These are phyloP conservation scores for Sigmodon hispidus DNA, from an alignment of 2,113 vertebrate genomes.

Conservation along the genomic window DNA sequence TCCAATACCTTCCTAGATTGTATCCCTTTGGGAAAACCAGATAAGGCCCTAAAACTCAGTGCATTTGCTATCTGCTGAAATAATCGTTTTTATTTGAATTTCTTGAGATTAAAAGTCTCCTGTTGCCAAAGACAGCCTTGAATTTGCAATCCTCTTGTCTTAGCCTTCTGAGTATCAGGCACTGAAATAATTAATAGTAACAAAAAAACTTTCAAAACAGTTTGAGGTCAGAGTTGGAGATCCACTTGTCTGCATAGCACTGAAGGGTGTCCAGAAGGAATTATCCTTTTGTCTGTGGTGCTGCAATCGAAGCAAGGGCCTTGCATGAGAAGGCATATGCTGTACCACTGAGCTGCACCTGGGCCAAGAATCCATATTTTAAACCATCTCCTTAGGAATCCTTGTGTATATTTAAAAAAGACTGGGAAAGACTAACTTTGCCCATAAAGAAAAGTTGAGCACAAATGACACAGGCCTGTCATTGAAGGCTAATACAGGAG, in stretches of 20 bases:
- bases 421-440: not conserved
- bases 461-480: not conserved
- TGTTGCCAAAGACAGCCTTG: not conserved
- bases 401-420: not conserved
- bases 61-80: slow-evolving; percentile 20
- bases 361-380: not conserved
- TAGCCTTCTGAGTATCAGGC: not conserved
- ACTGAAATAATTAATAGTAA: slow-evolving; percentile 18
- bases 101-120: not conserved
- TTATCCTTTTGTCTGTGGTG: not conserved
- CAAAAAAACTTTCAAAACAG: not conserved
- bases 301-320: not conserved
- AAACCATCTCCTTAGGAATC: not conserved
- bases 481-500: not conserved
- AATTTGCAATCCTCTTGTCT: not conserved
- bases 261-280: not conserved
- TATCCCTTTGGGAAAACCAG: not conserved
- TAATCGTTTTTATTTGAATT: not conserved
- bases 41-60: not conserved
- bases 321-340: not conserved
- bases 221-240: not conserved
- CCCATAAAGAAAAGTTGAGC: not conserved
- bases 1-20: not conserved
- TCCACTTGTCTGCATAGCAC: not conserved
- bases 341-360: not conserved